Conservation (phyloP, 2,113 vertebrate species). For the Pelodiscus sinensis region DNA sequence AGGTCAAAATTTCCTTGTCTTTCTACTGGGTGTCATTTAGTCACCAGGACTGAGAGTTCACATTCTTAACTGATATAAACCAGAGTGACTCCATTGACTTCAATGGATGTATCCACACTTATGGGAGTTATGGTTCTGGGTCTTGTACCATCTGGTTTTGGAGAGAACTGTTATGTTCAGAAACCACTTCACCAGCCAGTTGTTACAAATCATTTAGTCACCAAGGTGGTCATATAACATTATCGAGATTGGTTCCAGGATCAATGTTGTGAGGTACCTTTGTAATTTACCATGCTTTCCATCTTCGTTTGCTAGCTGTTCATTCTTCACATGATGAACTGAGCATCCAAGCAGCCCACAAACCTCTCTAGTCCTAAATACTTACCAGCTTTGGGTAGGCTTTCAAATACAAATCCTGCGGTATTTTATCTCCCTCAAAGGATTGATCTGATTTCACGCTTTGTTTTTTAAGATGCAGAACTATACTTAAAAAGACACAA, state of each 20-base stretch:
- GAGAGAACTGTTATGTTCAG: neutral
- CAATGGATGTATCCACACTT: accelerated
- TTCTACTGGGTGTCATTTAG: neutral
- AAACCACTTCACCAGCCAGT: neutral
- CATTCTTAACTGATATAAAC: accelerated
- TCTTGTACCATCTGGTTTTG: neutral
- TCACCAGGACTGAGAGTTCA: neutral
- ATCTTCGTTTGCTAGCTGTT: neutral
- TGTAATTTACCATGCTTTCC: neutral
- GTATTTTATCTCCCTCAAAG: neutral
- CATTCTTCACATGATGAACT: neutral
- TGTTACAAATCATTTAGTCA: accelerated
- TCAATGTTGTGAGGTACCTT: neutral
- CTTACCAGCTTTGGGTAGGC: accelerated
- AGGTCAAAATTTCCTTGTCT: neutral
- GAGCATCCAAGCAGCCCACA: neutral
- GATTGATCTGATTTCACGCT: neutral
- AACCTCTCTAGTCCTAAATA: neutral
- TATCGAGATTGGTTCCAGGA: accelerated
- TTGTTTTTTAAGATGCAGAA: neutral
- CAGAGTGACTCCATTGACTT: neutral
- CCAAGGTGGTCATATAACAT: accelerated
- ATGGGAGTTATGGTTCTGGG: accelerated
- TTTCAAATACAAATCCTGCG: neutral
- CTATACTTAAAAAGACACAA: neutral